Base-by-base conservation (phyloP, 2,888 invertebrate genomes). In the Drosophila paranaensis region DNA sequence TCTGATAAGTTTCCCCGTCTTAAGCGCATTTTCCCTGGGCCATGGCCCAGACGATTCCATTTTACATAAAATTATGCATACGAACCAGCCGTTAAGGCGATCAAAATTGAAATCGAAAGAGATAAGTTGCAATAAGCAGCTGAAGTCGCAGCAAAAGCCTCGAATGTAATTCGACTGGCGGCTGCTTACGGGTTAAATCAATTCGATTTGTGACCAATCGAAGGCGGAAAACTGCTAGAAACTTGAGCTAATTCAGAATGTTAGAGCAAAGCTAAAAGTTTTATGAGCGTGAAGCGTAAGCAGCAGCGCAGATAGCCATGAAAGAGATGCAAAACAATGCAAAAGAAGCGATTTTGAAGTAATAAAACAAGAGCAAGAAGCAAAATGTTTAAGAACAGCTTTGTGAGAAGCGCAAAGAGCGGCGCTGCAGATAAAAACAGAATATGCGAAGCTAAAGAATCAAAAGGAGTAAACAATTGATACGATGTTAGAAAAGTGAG, bases 41-140 rank as follows among this genome's bases (percentile, higher is more conserved):
- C 56, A 45, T 40, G 61, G 60, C 67, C 70, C 65, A 60, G 54
- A 56, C 80, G 65, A 50, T 74, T 74, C 63, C 56, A 58, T 70
- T 74, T 63, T 53, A 37, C 71, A 79, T 76, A 16, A 48, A 66
- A 66, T 65, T 60, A 66, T 66, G 54, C 65, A 66, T 54, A 42
- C 60, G 54, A 60, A 53, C 60, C 39, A 16, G 2, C 25, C 40
- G 13, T 50, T 14, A 9, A 13, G 35, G 37, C 61, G 16, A 53
- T 51, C 39, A 45, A 56, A 65, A 60, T 45, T 51, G 33, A 6
- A n/a, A 45, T 33, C 20, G 37, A 37, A 55, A 51, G 37, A 58
- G 16, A 58, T 25, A 54, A 53, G 30, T 51, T 58, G 50, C 42
- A 43, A 45, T 42, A 40, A 64, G 16, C n/a, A 58, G 16, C 11